Evolutionary conservation across 1,140 invertebrate genomes (phyloP), one percentile per base, ranked within the genome.

Genomic region (Monochamus saltuarius): DNA sequence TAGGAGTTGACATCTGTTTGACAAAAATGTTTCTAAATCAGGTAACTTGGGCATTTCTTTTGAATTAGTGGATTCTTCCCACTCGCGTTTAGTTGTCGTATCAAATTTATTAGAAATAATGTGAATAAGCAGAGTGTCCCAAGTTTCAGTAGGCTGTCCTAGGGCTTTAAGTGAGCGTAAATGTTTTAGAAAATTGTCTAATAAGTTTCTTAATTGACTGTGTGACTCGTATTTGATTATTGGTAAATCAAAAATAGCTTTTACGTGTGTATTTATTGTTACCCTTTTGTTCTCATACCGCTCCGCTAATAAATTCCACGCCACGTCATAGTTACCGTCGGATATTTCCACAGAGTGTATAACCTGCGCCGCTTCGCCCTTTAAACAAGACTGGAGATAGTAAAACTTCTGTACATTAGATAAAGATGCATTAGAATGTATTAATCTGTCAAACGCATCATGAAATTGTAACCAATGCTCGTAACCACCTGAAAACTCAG

Each of bases 371-470:
- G 56, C 61, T 39, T 62, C 55, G 29, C 55, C 42, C 34, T 58
- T 46, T 19, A 62, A 47, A 53, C 35, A 53, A 16, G 54, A 58
- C 37, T 39, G 38, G 16, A 62, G 29, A 58, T 62, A 62, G 37
- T 58, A 37, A 53, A 58, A 62, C 22, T 62, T 62, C 17, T 57
- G 45, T 7, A 62, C 37, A 10, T 35, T n/a, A 34, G 45, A 40
- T 17, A 62, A 14, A 45, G 19, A 19, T n/a, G n/a, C 9, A 34
- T 57, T 62, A 22, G 42, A 16, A 36, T 62, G 38, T 29, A 29
- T 29, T 29, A 29, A 29, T 29, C 22, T 29, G 22, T 3, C 22
- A 29, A 29, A 29, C 22, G 22, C 22, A 29, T 29, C 22, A 6
- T 29, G 22, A 29, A 29, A 29, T 29, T 29, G 22, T 29, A 29